Base-by-base conservation (phyloP, 1,140 invertebrate genomes). In the Drosophila sechellia region DNA sequence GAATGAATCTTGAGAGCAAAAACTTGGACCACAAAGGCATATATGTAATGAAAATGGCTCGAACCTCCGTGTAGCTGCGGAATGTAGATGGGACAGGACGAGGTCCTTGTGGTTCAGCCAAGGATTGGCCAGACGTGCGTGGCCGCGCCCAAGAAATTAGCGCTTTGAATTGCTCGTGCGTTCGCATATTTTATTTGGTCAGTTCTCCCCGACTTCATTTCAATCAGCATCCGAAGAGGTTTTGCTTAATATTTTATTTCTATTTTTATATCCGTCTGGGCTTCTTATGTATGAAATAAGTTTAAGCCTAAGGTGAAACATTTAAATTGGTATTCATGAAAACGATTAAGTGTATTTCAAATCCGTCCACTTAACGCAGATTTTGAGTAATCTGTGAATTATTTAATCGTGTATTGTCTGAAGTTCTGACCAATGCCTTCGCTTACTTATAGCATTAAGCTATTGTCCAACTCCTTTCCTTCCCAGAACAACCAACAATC, bases 101-200 rank as follows among this genome's bases (percentile, higher is more conserved):
- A 11, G 54, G 46, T 40, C 37, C 50, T 55, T 39, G 59, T 60
- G 53, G 59, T 53, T 37, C 11, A 48, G 46, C 68, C 71, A 20
- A 8, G 15, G 40, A 46, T 40, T 60, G 69, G 56, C 68, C 74
- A 77, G 68, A 72, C 81, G 81, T 86, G 83, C 83, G 79, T 87
- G 84, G 79, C 66, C 43, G 53, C 27, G 53, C 66, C 46, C 43
- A 43, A 56, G 68, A 89, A 87, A 87, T 83, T 87, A 79, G 53
- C 77, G 79, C 76, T 79, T 70, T 71, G 84, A 89, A 79, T 89
- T 89, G 79, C 89, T 89, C 84, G 84, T 84, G 84, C 57, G 53
- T 53, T 79, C 58, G 79, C 71, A 87, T 87, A 83, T 89, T 89
- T 87, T 89, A 89, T 87, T 79, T 61, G 83, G 63, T 52, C 63